These are phyloP conservation scores for Caenorhabditis panamensis DNA, from an alignment of 2,888 invertebrate genomes.

Conservation along the genomic window DNA sequence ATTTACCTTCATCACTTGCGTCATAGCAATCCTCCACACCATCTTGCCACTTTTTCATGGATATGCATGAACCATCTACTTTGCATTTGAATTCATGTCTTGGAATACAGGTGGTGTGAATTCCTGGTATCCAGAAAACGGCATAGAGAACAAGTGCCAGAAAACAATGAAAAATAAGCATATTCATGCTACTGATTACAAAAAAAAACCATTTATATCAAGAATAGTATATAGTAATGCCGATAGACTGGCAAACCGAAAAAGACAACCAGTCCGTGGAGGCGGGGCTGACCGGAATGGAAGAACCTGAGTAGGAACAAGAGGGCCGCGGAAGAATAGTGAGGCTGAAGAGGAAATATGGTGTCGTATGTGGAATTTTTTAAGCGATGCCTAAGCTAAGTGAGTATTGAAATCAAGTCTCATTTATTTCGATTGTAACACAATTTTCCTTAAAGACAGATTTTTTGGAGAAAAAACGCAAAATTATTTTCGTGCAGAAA, in stretches of 20 bases:
- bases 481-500: no score
- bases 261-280: constrained; percentile 36
- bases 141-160: no score
- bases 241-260: constrained; percentile 40
- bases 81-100: constrained; percentile 65
- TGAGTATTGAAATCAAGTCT: no score
- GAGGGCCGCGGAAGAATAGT: constrained; percentile 18
- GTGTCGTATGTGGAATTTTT: no score
- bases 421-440: no score
- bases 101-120: constrained; percentile 9
- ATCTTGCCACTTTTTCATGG: constrained; percentile 73
- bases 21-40: constrained; percentile 78
- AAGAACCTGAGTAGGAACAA: background rate
- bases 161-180: background rate
- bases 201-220: constrained; percentile 25
- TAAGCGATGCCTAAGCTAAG: no score
- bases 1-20: constrained; percentile 77
- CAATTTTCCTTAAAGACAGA: no score
- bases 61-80: constrained; percentile 64
- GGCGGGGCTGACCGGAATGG: constrained; percentile 17
- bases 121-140: background rate
- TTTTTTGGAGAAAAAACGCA: no score
- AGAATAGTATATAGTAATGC: constrained; percentile 47
- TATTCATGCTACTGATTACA: constrained; percentile 1
- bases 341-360: background rate